A percentile compares a stretch with the other conserved stretches of the same genome.
phyloP scores from a whole-genome alignment of 2,113 vertebrate species.

The Aphyosemion australe region DNA sequence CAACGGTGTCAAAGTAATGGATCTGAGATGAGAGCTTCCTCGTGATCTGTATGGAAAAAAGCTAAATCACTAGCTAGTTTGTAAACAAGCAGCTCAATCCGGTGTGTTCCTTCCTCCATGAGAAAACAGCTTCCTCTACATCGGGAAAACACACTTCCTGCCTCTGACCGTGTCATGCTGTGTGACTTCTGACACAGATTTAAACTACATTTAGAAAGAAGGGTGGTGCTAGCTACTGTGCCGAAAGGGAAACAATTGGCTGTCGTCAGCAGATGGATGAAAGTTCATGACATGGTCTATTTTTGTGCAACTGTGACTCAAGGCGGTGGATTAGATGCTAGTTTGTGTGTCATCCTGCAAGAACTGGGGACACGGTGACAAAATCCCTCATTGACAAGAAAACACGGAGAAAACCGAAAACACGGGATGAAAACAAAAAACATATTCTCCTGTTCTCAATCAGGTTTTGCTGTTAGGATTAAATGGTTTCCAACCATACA shows the following conservation, averaged over 20 bases:
- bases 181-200: conserved; percentile 51
- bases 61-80: not conserved
- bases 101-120: conserved; percentile 12
- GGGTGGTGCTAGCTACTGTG: conserved; percentile 18
- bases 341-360: conserved; percentile 16
- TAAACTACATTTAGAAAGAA: not conserved
- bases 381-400: conserved; percentile 14
- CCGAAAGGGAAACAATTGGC: conserved; percentile 43
- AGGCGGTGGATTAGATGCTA: conserved; percentile 1
- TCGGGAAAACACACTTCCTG: conserved; percentile 52
- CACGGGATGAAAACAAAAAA: not conserved
- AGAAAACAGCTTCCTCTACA: conserved; percentile 51
- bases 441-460: not conserved
- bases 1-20: not conserved
- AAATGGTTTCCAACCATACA: not conserved
- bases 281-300: conserved; percentile 38
- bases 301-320: conserved; percentile 22
- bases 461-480: no score
- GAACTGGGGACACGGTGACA: conserved; percentile 1
- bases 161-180: not conserved
- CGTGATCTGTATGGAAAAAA: not conserved
- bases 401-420: conserved; percentile 27
- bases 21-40: not conserved
- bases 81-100: conserved; percentile 5
- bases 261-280: conserved; percentile 27